Evolutionary conservation across 2,113 vertebrate genomes (phyloP).

Genomic region (Laticauda laticaudata): DNA sequence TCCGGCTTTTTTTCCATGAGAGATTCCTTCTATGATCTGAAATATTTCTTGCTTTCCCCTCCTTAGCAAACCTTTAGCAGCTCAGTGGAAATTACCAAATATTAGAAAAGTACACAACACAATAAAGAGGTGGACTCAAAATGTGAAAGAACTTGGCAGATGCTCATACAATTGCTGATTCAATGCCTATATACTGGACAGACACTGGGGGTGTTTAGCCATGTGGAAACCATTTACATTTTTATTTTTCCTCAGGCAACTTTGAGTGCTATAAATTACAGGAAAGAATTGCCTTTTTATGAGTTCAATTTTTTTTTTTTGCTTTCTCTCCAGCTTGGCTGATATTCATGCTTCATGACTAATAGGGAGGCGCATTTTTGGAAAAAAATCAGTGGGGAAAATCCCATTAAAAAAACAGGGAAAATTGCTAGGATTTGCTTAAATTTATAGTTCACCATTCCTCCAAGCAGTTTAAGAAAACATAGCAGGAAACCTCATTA

Average conservation of each 20-base stretch:
- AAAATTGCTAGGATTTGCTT: constrained; percentile 69
- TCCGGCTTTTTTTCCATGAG: constrained; percentile 44
- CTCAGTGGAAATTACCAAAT: constrained; percentile 48
- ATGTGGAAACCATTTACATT: constrained; percentile 70
- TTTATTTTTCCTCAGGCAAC: constrained; percentile 74
- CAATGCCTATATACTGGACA: constrained; percentile 46
- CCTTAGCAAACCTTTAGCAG: constrained; percentile 29
- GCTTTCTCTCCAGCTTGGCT: constrained; percentile 71
- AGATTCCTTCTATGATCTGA: constrained; percentile 12
- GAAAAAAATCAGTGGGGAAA: constrained; percentile 68
- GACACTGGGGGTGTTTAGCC: constrained; percentile 54
- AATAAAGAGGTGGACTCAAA: constrained; percentile 20
- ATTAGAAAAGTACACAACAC: constrained; percentile 39
- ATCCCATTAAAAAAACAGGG: constrained; percentile 77
- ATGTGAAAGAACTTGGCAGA: background rate
- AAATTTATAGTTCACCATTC: background rate
- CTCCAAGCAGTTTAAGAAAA: constrained; percentile 31
- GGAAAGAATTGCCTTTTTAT: constrained; percentile 73
- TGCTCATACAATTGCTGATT: constrained; percentile 46
- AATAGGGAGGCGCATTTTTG: constrained; percentile 77
- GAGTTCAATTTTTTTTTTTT: constrained; percentile 56
- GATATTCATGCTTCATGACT: constrained; percentile 73
- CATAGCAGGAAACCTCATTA: background rate
- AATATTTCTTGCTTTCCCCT: constrained; percentile 28
- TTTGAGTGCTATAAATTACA: constrained; percentile 68